Base-by-base conservation (phyloP, 2,888 invertebrate genomes). In the Abscondita cerata region DNA sequence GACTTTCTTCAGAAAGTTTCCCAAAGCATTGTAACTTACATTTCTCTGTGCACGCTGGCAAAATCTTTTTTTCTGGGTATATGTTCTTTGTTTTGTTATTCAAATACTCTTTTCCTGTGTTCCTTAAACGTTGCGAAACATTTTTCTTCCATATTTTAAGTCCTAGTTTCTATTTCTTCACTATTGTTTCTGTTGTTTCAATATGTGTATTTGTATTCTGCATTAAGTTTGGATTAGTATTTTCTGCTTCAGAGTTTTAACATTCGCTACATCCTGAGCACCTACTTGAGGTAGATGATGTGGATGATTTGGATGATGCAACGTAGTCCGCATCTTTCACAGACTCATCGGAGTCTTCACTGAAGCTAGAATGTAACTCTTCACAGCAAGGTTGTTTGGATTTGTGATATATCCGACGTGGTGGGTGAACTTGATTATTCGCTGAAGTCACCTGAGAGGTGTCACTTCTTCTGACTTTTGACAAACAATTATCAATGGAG, bases 91-190 rank as follows among this genome's bases (percentile, higher is more conserved):
- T 31, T 31, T 31, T 31, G 9, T 31, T 31, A 31, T 31, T 31
- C 5, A 31, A 5, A 31, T 31, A 31, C 31, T 31, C 31, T 4
- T 31, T 76, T 75, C 0, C 31, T 4, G 31, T 31, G 31, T 31
- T 31, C 31, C 31, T 31, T 31, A 31, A 31, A 9, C 5, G 31
- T 9, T 31, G 5, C 31, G 31, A 31, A 31, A 31, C 9, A 31
- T 31, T 31, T 31, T 31, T 31, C 31, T 31, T 31, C 6, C 31
- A 31, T 9, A 31, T 31, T 31, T 31, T 4, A 9, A 6, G 9
- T 31, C 31, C 6, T 31, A 31, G 9, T 9, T 31, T 31, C 31
- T 9, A 6, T 31, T 31, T 31, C 31, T 31, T 31, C 31, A 31
- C 31, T 31, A 6, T 31, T 31, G 5, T 31, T 9, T 31, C 31